Conservation (phyloP, 2,797 vertebrate species). For the Sphenopsis melanotis region DNA sequence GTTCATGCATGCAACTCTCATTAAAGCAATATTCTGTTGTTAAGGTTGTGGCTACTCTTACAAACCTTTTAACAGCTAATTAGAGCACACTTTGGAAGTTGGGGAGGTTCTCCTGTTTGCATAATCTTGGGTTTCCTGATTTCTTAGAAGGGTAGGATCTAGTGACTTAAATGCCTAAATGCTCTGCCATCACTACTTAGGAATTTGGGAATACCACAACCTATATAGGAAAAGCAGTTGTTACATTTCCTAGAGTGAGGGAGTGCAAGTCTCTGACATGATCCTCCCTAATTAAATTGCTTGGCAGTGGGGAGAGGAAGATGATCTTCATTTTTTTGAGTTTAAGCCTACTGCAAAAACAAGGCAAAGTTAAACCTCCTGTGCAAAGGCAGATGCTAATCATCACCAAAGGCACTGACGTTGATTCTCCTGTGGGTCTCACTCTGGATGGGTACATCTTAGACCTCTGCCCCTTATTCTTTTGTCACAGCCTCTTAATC, state of each 20-base stretch:
- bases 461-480: neutral
- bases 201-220: conserved; percentile 40
- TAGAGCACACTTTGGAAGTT: neutral
- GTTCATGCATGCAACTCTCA: neutral
- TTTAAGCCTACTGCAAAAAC: neutral
- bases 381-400: neutral
- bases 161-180: neutral
- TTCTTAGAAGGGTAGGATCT: conserved; percentile 31
- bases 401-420: accelerated
- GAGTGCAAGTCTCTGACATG: conserved; percentile 5
- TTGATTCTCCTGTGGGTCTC: neutral
- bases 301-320: neutral
- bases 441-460: neutral
- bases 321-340: conserved; percentile 1
- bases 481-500: neutral
- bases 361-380: neutral
- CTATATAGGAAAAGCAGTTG: conserved; percentile 29
- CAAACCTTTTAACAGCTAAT: neutral
- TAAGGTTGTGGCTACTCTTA: neutral
- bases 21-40: neutral
- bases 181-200: neutral
- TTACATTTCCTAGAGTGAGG: conserved; percentile 37
- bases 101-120: neutral
- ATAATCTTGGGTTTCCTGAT: conserved; percentile 6
- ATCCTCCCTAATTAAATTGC: conserved; percentile 28